phyloP scores from a whole-genome alignment of 1,140 invertebrate species.

The Cepaea nemoralis region DNA sequence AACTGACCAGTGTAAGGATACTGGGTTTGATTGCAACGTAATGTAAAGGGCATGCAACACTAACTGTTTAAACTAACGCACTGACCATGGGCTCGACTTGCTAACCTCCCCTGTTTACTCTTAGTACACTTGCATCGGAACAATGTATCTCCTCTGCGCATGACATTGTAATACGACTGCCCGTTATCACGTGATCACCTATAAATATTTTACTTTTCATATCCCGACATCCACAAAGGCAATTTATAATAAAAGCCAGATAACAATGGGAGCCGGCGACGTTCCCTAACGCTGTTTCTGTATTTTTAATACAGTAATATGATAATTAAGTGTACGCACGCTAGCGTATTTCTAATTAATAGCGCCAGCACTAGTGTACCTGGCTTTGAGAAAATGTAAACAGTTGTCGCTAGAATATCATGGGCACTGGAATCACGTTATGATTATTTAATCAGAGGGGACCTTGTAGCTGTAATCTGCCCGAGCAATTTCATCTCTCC shows the following conservation, averaged over 20 bases:
- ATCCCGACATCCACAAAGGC: background rate
- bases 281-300: background rate
- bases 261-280: background rate
- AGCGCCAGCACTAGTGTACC: background rate
- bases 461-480: slow-evolving; percentile 5
- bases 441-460: slow-evolving; percentile 2
- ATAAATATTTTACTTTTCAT: too few species aligned
- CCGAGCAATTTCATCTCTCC: background rate
- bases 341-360: background rate
- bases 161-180: too few species aligned
- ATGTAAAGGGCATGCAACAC: too few species aligned
- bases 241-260: background rate
- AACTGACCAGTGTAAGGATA: too few species aligned
- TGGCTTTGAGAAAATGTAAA: background rate
- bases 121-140: too few species aligned
- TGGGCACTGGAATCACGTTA: background rate
- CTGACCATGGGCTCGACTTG: too few species aligned
- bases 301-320: background rate
- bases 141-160: too few species aligned
- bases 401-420: slow-evolving; percentile 3
- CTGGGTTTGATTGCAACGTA: too few species aligned
- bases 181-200: too few species aligned
- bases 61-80: too few species aligned
- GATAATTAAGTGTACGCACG: slow-evolving; percentile 9
- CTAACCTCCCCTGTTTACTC: too few species aligned